Evolutionary conservation across 2,113 vertebrate species (phyloP), one percentile per base, ranked within the genome.

Genomic region (Dicerorhinus sumatrensis): DNA sequence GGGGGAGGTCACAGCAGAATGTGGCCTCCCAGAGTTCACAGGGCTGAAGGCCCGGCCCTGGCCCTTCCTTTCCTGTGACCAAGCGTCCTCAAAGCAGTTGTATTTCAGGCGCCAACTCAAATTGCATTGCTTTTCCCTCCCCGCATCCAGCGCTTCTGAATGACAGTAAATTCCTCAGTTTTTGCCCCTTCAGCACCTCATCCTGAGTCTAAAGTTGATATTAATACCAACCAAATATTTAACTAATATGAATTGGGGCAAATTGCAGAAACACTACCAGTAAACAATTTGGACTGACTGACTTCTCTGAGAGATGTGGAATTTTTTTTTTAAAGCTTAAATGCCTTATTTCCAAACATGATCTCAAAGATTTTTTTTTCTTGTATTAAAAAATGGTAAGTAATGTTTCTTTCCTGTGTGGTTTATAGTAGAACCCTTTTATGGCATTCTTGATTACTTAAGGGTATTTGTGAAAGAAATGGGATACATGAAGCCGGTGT

Each of bases 301-400:
- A 81, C 39, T 89, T 70, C 54, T 67, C 21, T 67, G 48, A 48
- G 14, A 60, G 25, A 86, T 8, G 2, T 39, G 1, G 25, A 23
- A 13, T 54, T 58, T 27, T 9, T 12, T 91, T 84, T 87, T 83
- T 51, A 84, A 70, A 87, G 33, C 6, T 70, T 81, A 91, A 67
- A 75, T 94, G 33, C 10, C 6, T 86, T 94, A 48, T 94, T 94
- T 94, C 27, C 65, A 89, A 97, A 96, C 48, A 56, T 27, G 23
- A 76, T 36, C 56, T 75, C 54, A 65, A 92, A 58, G n/a, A 46
- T 48, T 67, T 91, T 62, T 62, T 76, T 89, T 65, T 60, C 23
- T 29, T 79, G 21, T 84, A 69, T 83, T 69, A 80, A 83, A 86
- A 95, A 80, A 63, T 56, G 62, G 23, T 65, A 93, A 63, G 14